Evolutionary conservation across 2,113 vertebrate genomes (phyloP).

Genomic region (Isurus oxyrinchus): DNA sequence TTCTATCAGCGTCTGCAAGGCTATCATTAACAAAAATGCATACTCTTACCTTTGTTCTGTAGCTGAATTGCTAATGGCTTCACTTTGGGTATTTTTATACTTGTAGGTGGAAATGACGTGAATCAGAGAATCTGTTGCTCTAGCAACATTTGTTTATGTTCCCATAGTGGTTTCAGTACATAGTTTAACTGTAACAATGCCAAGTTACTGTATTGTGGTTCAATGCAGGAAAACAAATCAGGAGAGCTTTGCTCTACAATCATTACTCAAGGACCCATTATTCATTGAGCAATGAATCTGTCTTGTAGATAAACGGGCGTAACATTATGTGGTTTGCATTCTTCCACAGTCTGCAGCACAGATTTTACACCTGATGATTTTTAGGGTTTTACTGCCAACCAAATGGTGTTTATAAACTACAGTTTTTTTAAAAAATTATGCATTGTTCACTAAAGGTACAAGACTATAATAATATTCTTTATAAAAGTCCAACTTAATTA

Average conservation of each 20-base stretch:
- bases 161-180: not conserved
- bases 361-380: not conserved
- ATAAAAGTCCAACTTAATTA: not conserved
- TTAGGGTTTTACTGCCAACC: not conserved
- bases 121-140: constrained; percentile 17
- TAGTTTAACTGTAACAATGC: constrained; percentile 4
- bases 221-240: constrained; percentile 10
- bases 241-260: not conserved
- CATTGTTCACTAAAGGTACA: not conserved
- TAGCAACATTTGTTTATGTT: constrained; percentile 31
- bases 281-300: not conserved
- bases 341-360: not conserved
- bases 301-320: not conserved
- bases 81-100: not conserved
- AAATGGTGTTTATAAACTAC: not conserved
- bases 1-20: not conserved
- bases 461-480: not conserved
- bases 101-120: constrained; percentile 29
- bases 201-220: not conserved
- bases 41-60: constrained; percentile 32
- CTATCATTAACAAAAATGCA: not conserved
- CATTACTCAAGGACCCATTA: not conserved
- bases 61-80: constrained; percentile 23
- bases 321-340: not conserved
- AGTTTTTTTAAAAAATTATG: not conserved